A percentile compares a stretch with the other conserved stretches of the same genome.
Conservation (phyloP, 1,140 invertebrate species). For the Drosophila tropicalis region DNA sequence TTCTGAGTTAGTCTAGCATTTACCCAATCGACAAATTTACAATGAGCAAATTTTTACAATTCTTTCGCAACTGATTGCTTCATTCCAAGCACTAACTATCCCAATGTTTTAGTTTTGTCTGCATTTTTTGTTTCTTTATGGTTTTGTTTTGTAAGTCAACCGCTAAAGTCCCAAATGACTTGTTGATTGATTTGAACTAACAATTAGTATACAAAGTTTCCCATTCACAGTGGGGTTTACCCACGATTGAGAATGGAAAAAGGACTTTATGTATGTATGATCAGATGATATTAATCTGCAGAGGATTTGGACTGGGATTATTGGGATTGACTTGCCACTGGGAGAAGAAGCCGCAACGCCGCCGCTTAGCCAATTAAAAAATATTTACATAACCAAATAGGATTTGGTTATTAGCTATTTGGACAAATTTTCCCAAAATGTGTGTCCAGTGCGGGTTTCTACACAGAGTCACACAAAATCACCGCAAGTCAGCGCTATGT, state of each 20-base stretch:
- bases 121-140: no score
- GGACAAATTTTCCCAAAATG: conserved; percentile 53
- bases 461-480: conserved; percentile 11
- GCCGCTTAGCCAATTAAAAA: conserved; percentile 62
- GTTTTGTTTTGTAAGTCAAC: not conserved
- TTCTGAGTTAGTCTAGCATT: no score
- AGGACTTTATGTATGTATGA: not conserved
- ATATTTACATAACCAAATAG: conserved; percentile 60
- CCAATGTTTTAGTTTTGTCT: no score
- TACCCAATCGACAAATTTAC: no score
- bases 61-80: no score
- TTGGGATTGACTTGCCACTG: conserved; percentile 28
- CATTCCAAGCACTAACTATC: no score
- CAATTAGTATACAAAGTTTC: conserved; percentile 24
- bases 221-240: conserved; percentile 47
- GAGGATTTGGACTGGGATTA: not conserved
- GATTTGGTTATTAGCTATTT: conserved; percentile 23
- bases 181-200: conserved; percentile 28
- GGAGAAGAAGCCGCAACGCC: conserved; percentile 42
- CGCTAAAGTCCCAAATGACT: conserved; percentile 15
- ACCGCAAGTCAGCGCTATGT: conserved; percentile 21
- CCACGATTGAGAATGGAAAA: not conserved
- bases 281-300: not conserved
- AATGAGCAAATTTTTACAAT: no score
- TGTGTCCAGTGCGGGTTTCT: conserved; percentile 10